These are phyloP conservation scores for Melanophora roralis DNA, from an alignment of 2,888 invertebrate genomes.

Conservation along the genomic window DNA sequence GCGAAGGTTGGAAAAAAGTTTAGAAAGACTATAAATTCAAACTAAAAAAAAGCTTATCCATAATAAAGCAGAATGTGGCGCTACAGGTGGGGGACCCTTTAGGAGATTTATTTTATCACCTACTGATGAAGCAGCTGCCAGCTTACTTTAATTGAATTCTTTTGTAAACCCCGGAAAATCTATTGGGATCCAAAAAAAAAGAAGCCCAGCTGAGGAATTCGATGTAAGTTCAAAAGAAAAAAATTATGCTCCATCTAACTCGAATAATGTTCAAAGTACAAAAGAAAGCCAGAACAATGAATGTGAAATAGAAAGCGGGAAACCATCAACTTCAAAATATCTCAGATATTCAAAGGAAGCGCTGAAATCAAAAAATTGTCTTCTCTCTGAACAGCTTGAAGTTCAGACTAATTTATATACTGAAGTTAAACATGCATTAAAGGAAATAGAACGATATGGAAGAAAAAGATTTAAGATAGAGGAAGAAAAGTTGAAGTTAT, in stretches of 20 bases:
- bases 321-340: neutral
- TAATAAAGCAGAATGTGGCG: constrained; percentile 24
- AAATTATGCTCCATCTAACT: too few species aligned
- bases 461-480: too few species aligned
- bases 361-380: neutral
- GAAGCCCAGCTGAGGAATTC: neutral
- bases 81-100: neutral
- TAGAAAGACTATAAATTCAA: constrained; percentile 14
- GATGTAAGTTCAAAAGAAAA: too few species aligned
- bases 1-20: constrained; percentile 5
- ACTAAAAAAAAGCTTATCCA: constrained; percentile 7
- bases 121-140: too few species aligned
- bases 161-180: neutral
- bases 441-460: too few species aligned
- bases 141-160: neutral
- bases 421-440: neutral
- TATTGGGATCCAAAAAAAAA: neutral
- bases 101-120: neutral
- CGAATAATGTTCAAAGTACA: neutral
- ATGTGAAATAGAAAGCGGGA: neutral
- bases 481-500: neutral
- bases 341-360: neutral
- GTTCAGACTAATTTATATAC: neutral
- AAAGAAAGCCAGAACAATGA: neutral
- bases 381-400: neutral